Conservation (phyloP, 2,113 vertebrate genomes). For the Sinocyclocheilus rhinocerous region DNA sequence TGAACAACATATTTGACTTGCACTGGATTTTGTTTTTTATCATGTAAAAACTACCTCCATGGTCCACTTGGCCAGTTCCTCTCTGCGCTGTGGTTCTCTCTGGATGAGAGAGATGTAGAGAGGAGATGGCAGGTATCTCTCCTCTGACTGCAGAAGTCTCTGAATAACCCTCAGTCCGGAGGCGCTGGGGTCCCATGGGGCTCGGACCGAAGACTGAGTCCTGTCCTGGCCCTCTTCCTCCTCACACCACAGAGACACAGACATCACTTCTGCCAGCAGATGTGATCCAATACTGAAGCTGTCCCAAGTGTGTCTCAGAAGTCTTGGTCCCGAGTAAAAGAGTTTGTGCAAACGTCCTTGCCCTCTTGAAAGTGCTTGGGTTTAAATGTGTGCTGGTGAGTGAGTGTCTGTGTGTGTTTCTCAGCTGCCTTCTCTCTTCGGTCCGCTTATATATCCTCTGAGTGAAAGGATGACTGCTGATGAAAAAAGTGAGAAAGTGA, state of each 20-base stretch:
- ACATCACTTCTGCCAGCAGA: conserved; percentile 49
- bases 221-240: conserved; percentile 60
- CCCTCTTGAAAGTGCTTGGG: conserved; percentile 11
- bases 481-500: conserved; percentile 6
- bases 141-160: conserved; percentile 74
- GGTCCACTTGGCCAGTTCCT: conserved; percentile 77
- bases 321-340: background rate
- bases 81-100: conserved; percentile 73
- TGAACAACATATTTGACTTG: background rate
- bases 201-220: conserved; percentile 63
- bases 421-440: background rate
- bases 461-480: conserved; percentile 30
- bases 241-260: conserved; percentile 78
- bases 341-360: background rate
- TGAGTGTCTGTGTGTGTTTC: conserved; percentile 27
- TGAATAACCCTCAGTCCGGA: conserved; percentile 75
- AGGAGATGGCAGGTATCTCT: conserved; percentile 72
- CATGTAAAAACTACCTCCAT: conserved; percentile 70
- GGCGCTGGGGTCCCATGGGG: conserved; percentile 74
- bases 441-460: conserved; percentile 66
- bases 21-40: background rate
- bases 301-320: background rate
- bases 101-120: conserved; percentile 76
- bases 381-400: background rate
- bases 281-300: conserved; percentile 40